These are phyloP conservation scores for Strigops habroptila DNA, from an alignment of 2,113 vertebrate genomes.

Conservation along the genomic window DNA sequence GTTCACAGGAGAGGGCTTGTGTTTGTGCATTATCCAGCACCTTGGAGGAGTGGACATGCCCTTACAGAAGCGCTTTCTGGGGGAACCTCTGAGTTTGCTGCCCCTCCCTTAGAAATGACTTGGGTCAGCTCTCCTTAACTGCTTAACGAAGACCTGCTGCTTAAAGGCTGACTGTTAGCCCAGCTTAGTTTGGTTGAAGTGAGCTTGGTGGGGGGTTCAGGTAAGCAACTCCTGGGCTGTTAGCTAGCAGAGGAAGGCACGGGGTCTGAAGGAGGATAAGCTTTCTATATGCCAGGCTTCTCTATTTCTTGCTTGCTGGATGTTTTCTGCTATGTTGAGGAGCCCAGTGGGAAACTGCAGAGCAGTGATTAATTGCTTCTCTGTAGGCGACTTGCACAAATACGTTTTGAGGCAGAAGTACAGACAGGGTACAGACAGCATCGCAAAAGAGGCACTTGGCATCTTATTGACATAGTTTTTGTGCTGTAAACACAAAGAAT, in stretches of 20 bases:
- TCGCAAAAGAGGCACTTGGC: background rate
- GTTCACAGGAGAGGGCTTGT: fast-evolving
- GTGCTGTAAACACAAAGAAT: background rate
- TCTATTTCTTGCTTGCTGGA: background rate
- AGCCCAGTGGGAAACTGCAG: background rate
- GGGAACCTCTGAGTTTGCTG: background rate
- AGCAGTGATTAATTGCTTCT: background rate
- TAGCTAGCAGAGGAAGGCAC: background rate
- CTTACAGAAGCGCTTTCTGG: background rate
- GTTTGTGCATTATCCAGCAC: background rate
- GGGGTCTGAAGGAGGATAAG: background rate
- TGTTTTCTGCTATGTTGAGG: background rate
- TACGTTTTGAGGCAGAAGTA: background rate
- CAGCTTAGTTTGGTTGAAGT: fast-evolving
- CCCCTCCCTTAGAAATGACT: background rate
- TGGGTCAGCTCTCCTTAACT: background rate
- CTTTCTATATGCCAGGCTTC: fast-evolving
- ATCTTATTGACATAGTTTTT: background rate
- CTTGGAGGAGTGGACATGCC: background rate
- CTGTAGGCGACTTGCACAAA: background rate
- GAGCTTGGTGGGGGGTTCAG: background rate
- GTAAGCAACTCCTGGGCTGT: background rate
- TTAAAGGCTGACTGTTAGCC: background rate
- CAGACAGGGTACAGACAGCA: background rate
- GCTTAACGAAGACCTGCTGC: background rate